Evolutionary conservation across 2,797 vertebrate species (phyloP).

Genomic region (Spinibarbus caldwelli): DNA sequence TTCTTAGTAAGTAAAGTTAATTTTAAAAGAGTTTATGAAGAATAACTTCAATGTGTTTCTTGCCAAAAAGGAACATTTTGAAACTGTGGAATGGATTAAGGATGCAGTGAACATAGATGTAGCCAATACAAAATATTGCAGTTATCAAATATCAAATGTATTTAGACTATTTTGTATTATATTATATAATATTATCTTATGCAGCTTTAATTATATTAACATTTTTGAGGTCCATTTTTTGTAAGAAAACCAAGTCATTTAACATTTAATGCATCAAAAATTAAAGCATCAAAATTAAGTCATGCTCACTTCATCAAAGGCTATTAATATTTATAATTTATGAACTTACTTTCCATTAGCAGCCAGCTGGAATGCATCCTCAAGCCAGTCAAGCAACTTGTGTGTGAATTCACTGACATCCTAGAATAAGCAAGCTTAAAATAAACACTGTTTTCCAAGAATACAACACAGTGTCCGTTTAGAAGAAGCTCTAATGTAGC

Average conservation of each 20-base stretch:
- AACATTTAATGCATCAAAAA: not conserved
- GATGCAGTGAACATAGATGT: not conserved
- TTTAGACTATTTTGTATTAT: not conserved
- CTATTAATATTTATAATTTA: slow-evolving; percentile 6
- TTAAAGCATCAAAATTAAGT: not conserved
- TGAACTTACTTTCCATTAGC: slow-evolving; percentile 86
- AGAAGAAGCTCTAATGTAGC: slow-evolving; percentile 34
- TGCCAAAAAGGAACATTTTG: not conserved
- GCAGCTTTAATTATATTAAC: not conserved
- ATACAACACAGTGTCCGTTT: slow-evolving; percentile 20
- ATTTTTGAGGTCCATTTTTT: not conserved
- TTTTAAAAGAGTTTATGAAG: slow-evolving; percentile 6
- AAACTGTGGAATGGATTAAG: not conserved
- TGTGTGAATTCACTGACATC: slow-evolving; percentile 99
- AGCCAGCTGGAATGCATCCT: slow-evolving; percentile 92
- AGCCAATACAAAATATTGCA: not conserved
- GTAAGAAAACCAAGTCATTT: not conserved
- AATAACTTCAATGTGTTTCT: not conserved
- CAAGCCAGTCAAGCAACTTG: slow-evolving; percentile 97
- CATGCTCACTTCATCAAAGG: not conserved
- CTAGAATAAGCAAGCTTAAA: slow-evolving; percentile 76
- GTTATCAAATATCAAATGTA: not conserved
- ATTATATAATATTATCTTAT: not conserved
- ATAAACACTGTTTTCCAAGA: slow-evolving; percentile 37
- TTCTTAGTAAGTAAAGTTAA: not conserved